phyloP scores from a whole-genome alignment of 1,140 invertebrate genomes.

The Scaptomyza montana region DNA sequence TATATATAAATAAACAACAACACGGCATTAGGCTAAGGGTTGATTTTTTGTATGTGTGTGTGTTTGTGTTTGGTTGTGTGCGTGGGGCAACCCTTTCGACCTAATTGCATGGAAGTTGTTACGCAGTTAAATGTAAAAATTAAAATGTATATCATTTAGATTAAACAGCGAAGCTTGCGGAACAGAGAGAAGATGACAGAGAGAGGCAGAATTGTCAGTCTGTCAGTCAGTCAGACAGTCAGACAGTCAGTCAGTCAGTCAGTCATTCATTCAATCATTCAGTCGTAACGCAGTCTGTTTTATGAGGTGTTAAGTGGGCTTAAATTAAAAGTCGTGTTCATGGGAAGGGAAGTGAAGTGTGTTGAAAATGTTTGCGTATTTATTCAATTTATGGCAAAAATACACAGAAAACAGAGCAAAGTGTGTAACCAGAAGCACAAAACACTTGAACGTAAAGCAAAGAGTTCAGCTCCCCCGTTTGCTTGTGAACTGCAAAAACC shows the following conservation, averaged over 20 bases:
- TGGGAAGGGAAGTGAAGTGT: not conserved
- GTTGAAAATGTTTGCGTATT: conserved; percentile 75
- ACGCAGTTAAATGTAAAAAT: conserved; percentile 75
- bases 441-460: conserved; percentile 36
- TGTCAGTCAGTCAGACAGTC: conserved; percentile 49
- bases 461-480: not conserved
- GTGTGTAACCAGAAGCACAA: conserved; percentile 31
- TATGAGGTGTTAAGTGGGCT: conserved; percentile 81
- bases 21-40: conserved; percentile 32
- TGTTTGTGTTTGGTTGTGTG: conserved; percentile 5
- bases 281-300: conserved; percentile 63
- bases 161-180: conserved; percentile 33
- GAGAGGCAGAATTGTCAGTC: conserved; percentile 37
- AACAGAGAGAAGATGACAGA: not conserved
- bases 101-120: conserved; percentile 81
- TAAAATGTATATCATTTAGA: conserved; percentile 79
- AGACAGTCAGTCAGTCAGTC: not conserved
- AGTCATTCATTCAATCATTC: conserved; percentile 28
- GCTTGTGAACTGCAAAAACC: conserved; percentile 1
- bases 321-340: conserved; percentile 73
- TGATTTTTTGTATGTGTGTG: conserved; percentile 21
- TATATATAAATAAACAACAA: conserved; percentile 31
- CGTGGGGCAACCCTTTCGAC: conserved; percentile 66
- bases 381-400: conserved; percentile 72
- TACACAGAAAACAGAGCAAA: conserved; percentile 37